Conservation (phyloP, 2,888 invertebrate genomes). For the Platycnemis pennipes region DNA sequence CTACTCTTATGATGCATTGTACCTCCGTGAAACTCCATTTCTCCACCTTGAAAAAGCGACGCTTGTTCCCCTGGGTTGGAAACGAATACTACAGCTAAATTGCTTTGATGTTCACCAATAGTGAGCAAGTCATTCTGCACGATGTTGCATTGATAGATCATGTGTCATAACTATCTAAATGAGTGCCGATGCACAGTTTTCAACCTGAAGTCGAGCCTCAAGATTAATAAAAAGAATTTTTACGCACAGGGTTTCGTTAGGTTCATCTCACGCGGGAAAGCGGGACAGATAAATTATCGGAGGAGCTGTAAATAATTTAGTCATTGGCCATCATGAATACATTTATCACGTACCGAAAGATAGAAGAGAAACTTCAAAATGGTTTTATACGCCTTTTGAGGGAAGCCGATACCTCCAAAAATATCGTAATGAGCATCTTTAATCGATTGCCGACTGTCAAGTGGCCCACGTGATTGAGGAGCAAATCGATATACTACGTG, state of each 20-base stretch:
- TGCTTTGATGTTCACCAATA: not conserved
- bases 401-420: slow-evolving; percentile 51
- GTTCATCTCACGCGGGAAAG: not conserved
- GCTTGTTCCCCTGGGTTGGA: not conserved
- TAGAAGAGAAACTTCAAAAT: not conserved
- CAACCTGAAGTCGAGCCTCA: slow-evolving; percentile 14
- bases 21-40: not conserved
- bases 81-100: slow-evolving; percentile 1
- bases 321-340: slow-evolving; percentile 8
- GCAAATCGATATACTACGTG: slow-evolving; percentile 11
- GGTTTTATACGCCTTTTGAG: not conserved
- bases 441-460: slow-evolving; percentile 34
- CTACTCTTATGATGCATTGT: not conserved
- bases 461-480: slow-evolving; percentile 26
- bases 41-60: not conserved
- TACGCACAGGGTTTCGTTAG: slow-evolving; percentile 38
- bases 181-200: slow-evolving; percentile 41
- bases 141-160: not conserved
- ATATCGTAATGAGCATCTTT: slow-evolving; percentile 56
- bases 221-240: slow-evolving; percentile 44
- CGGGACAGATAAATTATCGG: slow-evolving; percentile 37
- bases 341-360: slow-evolving; percentile 43
- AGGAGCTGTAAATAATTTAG: slow-evolving; percentile 45
- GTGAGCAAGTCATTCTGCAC: not conserved
- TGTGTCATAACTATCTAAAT: slow-evolving; percentile 33